These are phyloP conservation scores for Bucorvus abyssinicus DNA, from an alignment of 2,797 vertebrate genomes.

Conservation along the genomic window DNA sequence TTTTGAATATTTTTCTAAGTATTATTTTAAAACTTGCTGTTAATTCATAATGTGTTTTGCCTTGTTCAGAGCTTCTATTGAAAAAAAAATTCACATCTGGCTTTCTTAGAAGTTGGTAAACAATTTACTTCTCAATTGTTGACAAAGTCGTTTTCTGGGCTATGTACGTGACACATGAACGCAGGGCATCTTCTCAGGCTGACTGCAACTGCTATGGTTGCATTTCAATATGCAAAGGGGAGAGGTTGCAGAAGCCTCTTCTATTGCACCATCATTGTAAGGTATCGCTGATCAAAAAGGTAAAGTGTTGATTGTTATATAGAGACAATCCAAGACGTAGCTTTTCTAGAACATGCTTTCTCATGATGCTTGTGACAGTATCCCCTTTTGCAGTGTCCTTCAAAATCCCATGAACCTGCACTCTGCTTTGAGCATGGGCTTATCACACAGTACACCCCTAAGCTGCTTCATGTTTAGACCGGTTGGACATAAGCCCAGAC, in stretches of 20 bases:
- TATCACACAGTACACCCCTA: not conserved
- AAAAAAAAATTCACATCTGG: not conserved
- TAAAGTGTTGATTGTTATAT: not conserved
- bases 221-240: not conserved
- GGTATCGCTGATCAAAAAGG: not conserved
- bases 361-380: not conserved
- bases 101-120: not conserved
- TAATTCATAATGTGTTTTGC: not conserved
- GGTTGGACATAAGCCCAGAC: not conserved
- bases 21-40: not conserved
- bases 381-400: not conserved
- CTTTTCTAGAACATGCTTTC: not conserved
- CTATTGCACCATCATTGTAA: not conserved
- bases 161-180: not conserved
- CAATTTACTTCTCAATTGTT: not conserved
- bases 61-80: not conserved
- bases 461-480: not conserved
- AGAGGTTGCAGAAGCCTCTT: not conserved
- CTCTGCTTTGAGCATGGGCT: not conserved
- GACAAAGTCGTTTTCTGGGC: not conserved
- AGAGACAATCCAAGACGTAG: not conserved
- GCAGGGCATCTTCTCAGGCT: not conserved
- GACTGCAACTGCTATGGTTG: not conserved
- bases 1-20: conserved; percentile 12
- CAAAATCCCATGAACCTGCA: not conserved